Evolutionary conservation across 1,140 invertebrate genomes (phyloP).

Genomic region (Chironomus tepperi): DNA sequence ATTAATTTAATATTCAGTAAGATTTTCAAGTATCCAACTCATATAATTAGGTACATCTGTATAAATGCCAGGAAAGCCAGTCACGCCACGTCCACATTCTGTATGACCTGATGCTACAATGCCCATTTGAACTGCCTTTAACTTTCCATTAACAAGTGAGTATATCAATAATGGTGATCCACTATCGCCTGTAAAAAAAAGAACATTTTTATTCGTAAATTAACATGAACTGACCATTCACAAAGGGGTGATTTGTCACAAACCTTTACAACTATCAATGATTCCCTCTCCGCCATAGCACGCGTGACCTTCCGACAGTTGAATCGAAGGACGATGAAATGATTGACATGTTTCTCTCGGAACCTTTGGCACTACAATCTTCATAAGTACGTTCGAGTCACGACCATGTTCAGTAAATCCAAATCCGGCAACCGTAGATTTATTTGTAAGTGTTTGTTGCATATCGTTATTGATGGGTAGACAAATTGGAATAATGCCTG

Average conservation of each 20-base stretch:
- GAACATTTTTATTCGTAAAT: neutral
- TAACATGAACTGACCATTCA: neutral
- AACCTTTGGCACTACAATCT: neutral
- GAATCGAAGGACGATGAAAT: neutral
- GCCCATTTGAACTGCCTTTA: neutral
- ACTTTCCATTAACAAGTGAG: neutral
- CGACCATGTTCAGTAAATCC: neutral
- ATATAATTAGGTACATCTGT: neutral
- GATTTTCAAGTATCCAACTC: neutral
- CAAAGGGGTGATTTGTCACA: neutral
- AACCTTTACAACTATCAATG: conserved; percentile 16
- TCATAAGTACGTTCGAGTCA: neutral
- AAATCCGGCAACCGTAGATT: neutral
- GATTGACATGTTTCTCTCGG: conserved; percentile 1
- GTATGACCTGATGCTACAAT: neutral
- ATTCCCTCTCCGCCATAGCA: conserved; percentile 10
- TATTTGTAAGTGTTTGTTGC: neutral
- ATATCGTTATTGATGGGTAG: neutral
- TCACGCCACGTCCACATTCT: neutral
- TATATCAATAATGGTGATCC: neutral
- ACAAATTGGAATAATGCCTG: conserved; percentile 15
- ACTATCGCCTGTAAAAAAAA: neutral
- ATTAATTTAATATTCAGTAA: neutral
- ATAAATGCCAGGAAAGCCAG: neutral
- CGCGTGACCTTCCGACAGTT: neutral